These are phyloP conservation scores for Petaurus breviceps DNA, from an alignment of 2,113 vertebrate genomes.

Conservation along the genomic window DNA sequence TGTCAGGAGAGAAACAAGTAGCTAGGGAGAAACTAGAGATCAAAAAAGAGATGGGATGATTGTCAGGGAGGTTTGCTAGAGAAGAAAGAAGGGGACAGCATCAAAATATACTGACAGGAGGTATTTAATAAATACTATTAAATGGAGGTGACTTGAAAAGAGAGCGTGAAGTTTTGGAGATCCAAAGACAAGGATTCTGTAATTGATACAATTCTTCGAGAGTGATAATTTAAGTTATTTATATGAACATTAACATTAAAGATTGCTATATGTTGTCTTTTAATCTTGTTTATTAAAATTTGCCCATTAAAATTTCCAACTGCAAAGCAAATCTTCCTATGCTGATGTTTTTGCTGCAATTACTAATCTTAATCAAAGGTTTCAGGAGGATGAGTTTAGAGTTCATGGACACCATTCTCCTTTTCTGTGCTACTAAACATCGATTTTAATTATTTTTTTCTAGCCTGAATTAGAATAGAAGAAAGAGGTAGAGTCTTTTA, in stretches of 20 bases:
- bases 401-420: constrained; percentile 45
- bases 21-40: neutral
- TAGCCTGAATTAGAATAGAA: constrained; percentile 34
- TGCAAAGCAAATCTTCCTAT: constrained; percentile 6
- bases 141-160: neutral
- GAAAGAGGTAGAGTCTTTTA: constrained; percentile 20
- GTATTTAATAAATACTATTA: neutral
- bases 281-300: constrained; percentile 39
- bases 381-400: constrained; percentile 48
- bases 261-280: neutral
- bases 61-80: neutral
- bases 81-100: neutral
- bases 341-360: constrained; percentile 11
- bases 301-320: constrained; percentile 8
- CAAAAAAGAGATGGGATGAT: neutral
- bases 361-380: constrained; percentile 37
- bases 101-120: neutral
- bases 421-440: constrained; percentile 50
- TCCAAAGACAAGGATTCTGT: neutral
- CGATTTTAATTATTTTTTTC: constrained; percentile 49
- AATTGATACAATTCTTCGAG: neutral
- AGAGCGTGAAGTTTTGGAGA: neutral
- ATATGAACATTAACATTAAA: neutral
- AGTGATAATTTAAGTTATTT: constrained; percentile 43
- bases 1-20: neutral